Evolutionary conservation across 2,888 invertebrate genomes (phyloP).

Genomic region (Caenorhabditis sp.): DNA sequence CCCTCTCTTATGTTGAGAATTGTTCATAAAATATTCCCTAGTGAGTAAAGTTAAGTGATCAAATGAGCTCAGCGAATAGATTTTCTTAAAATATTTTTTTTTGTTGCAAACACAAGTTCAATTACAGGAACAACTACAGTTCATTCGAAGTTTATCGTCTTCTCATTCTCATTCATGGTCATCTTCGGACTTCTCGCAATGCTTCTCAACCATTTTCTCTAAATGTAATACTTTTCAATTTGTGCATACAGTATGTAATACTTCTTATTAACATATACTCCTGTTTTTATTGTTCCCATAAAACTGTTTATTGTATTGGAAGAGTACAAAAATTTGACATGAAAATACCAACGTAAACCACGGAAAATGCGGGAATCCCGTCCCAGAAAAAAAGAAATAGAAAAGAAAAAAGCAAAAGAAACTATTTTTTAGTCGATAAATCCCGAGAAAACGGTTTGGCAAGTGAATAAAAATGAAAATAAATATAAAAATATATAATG

Average conservation of each 20-base stretch:
- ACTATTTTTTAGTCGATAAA: not conserved
- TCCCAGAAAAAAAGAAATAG: slow-evolving; percentile 24
- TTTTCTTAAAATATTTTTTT: too few species aligned
- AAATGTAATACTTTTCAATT: not conserved
- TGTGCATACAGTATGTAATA: too few species aligned
- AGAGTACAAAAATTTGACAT: not conserved
- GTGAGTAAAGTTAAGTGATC: too few species aligned
- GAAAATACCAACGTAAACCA: not conserved
- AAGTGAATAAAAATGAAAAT: slow-evolving; percentile 12
- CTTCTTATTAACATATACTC: too few species aligned
- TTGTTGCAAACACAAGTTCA: too few species aligned
- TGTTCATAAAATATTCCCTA: too few species aligned
- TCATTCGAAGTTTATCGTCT: not conserved
- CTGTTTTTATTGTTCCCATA: not conserved
- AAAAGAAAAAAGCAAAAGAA: slow-evolving; percentile 1
- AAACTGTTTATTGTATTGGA: not conserved
- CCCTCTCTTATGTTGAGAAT: too few species aligned
- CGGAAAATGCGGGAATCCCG: slow-evolving; percentile 34
- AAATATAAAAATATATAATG: slow-evolving; percentile 67
- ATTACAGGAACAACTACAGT: not conserved
- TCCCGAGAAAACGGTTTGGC: slow-evolving; percentile 9
- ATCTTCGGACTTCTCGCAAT: not conserved
- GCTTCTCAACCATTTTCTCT: not conserved
- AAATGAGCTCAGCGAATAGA: too few species aligned
- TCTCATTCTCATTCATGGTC: too few species aligned